Conservation (phyloP, 2,797 vertebrate species). For the Protosalanx chinensis region DNA sequence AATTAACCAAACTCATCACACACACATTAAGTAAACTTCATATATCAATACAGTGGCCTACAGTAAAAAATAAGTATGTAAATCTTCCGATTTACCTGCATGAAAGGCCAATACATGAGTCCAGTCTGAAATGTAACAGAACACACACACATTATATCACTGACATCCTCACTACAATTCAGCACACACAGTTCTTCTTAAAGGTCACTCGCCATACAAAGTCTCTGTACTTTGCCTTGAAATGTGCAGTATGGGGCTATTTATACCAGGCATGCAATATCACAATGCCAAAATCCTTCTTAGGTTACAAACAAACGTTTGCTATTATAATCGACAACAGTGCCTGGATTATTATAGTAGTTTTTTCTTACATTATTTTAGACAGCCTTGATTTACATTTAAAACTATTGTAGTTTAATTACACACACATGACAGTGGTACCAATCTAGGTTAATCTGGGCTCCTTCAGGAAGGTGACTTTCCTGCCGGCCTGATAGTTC, state of each 20-base stretch:
- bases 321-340: not conserved
- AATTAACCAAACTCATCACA: not conserved
- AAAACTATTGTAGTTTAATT: too few relatives aligned
- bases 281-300: not conserved
- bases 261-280: not conserved
- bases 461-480: slow-evolving; percentile 40
- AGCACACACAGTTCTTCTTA: not conserved
- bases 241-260: not conserved
- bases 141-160: slow-evolving; percentile 5
- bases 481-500: slow-evolving; percentile 1
- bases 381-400: too few relatives aligned
- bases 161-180: not conserved
- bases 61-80: not conserved
- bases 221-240: not conserved
- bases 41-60: not conserved
- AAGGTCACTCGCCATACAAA: slow-evolving; percentile 1
- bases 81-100: slow-evolving; percentile 80
- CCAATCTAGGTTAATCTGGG: slow-evolving; percentile 54
- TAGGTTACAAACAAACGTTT: not conserved
- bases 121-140: slow-evolving; percentile 78
- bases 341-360: slow-evolving; percentile 25
- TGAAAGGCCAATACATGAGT: slow-evolving; percentile 92
- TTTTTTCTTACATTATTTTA: slow-evolving; percentile 3
- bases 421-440: not conserved
- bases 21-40: not conserved